These are phyloP conservation scores for Pseudocheirus occidentalis DNA, from an alignment of 2,797 vertebrate species.

Conservation along the genomic window DNA sequence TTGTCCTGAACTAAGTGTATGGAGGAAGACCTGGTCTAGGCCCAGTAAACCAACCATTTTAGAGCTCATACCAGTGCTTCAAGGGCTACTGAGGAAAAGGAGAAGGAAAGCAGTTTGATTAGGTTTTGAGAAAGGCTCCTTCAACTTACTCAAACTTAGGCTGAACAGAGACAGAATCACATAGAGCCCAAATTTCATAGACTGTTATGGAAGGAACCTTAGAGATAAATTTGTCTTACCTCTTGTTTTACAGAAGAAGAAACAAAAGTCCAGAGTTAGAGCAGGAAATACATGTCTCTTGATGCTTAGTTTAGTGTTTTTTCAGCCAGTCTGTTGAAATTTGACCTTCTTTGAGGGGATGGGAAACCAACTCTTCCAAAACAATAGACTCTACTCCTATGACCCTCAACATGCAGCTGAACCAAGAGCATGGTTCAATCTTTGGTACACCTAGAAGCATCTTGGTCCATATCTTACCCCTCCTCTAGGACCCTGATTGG, in stretches of 20 bases:
- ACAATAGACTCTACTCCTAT: not conserved
- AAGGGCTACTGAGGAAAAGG: not conserved
- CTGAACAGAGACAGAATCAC: not conserved
- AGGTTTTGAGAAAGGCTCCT: not conserved
- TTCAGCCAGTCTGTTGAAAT: not conserved
- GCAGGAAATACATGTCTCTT: not conserved
- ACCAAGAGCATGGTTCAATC: not conserved
- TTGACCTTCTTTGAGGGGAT: not conserved
- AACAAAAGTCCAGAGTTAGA: not conserved
- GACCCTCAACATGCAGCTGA: not conserved
- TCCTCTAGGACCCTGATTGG: not conserved
- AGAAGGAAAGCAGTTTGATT: not conserved
- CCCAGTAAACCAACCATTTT: not conserved
- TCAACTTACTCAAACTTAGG: not conserved
- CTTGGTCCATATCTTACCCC: not conserved
- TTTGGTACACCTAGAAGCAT: not conserved
- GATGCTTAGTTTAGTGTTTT: not conserved
- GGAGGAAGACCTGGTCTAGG: not conserved
- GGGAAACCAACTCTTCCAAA: not conserved
- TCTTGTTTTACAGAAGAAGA: not conserved
- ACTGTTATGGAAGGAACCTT: not conserved
- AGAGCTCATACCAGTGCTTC: not conserved
- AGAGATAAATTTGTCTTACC: not conserved
- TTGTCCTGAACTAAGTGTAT: not conserved
- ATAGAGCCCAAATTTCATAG: not conserved